A percentile compares a stretch with the other conserved stretches of the same genome.
These are phyloP conservation scores for Poeciliopsis prolifica DNA, from an alignment of 2,113 vertebrate genomes.

Conservation along the genomic window DNA sequence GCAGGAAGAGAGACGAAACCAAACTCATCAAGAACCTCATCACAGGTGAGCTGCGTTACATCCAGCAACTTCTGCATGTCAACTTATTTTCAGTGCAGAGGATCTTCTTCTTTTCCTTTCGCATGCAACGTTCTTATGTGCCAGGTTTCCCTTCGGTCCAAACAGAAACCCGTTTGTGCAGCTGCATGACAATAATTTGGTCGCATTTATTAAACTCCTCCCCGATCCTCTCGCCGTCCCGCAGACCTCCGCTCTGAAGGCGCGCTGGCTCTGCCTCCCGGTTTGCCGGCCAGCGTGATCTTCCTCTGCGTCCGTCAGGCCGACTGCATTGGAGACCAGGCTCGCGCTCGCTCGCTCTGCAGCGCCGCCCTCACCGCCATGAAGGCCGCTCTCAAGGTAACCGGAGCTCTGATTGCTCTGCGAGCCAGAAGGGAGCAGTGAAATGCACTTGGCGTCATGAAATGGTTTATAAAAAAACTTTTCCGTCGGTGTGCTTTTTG, in stretches of 20 bases:
- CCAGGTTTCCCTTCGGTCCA: background rate
- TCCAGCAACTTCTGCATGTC: background rate
- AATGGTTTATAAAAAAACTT: background rate
- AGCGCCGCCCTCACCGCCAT: conserved; percentile 61
- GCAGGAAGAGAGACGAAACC: conserved; percentile 78
- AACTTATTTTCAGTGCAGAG: too few relatives aligned
- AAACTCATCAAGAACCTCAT: conserved; percentile 83
- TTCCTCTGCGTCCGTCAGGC: conserved; percentile 81
- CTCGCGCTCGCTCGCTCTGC: conserved; percentile 65
- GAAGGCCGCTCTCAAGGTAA: conserved; percentile 83
- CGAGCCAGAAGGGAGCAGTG: conserved; percentile 29
- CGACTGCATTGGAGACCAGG: conserved; percentile 67
- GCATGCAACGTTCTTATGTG: too few relatives aligned
- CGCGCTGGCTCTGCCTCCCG: conserved; percentile 67
- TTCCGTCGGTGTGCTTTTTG: background rate
- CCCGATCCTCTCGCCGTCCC: conserved; percentile 14
- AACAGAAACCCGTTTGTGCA: background rate
- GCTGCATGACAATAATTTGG: background rate
- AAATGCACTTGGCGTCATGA: background rate
- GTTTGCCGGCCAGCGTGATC: conserved; percentile 76
- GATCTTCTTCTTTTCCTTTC: too few relatives aligned
- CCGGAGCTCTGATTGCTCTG: background rate
- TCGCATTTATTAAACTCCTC: background rate
- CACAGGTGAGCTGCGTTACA: conserved; percentile 71
- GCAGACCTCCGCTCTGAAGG: conserved; percentile 77